Evolutionary conservation across 2,797 vertebrate species (phyloP), one percentile per base, ranked within the genome.

Genomic region (Chrosomus eos): DNA sequence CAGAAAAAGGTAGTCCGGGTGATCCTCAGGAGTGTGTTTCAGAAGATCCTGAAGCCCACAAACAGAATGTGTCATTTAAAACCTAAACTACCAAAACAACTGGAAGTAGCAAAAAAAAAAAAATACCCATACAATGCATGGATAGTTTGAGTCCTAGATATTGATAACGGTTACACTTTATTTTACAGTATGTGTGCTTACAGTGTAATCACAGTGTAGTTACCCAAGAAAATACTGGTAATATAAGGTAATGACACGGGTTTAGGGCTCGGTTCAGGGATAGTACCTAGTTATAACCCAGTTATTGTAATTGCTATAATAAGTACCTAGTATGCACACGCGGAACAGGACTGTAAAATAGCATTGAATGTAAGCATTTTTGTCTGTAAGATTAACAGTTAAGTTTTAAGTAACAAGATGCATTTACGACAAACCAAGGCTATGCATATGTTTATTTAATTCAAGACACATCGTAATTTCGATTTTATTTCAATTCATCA

Each of bases 1-100:
- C 72, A 99, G 94, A 90, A 96, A 96, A 0, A 91, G 88, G 91
- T 98, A 95, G 91, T 99, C 98, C 0, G 98, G 98, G 90, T 99
- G 98, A 89, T 99, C 98, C 90, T 98, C 97, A 0, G 97, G 89
- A 0, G 98, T 99, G 94, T 99, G 98, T 87, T 99, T 99, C 88
- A 99, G 93, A 85, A 99, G 93, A 93, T 99, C 98, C 98, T 99
- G 85, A 80, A n/a, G 38, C 79, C 85, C 40, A 84, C n/a, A 80
- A 67, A 51, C 66, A 82, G 66, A 68, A 38, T 23, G 72, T 51
- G 72, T 74, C 28, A 23, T 23, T 14, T 33, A 53, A 33, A 75
- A 66, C 19, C 51, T 55, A 84, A 26, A 75, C 21, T 51, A 38
- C 11, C 4, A 7, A 60, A 48, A 43, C 4, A 23, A 48, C 28